Evolutionary conservation across 2,888 invertebrate genomes (phyloP), one percentile per base, ranked within the genome.

Genomic region (Mayetiola destructor): DNA sequence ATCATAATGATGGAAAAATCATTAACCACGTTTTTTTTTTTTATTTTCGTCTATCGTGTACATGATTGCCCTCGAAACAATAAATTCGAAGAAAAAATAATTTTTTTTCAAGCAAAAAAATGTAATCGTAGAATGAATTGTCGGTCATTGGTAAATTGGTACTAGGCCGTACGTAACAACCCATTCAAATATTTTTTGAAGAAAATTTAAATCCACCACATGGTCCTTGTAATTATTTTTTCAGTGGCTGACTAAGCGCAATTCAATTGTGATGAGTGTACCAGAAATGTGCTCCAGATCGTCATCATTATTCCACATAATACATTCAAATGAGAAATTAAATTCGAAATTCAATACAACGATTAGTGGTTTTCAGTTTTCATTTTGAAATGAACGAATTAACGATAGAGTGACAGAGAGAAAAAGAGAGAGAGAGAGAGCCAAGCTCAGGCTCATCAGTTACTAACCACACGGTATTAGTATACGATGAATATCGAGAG

Each of bases 331-430:
- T 48, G 48, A 27, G 48, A n/a, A n/a, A 39, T 6, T 6, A 39
- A 27, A 27, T 42, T 23, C 18, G n/a, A n/a, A 23, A 3, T 42
- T 42, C 27, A 48, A 27, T 48, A 27, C n/a, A 27, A 2, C 42
- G 27, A 27, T 48, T 48, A 48, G 48, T 48, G 48, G 48, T 48
- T 48, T 23, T n/a, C n/a, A n/a, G n/a, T n/a, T n/a, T 48, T 27
- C 48, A 48, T 5, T n/a, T 42, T 12, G 42, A 42, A 23, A 23
- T 32, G 10, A 9, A 32, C 32, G 32, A 32, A 32, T 6, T 32
- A 32, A 32, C 6, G 32, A 32, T 32, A 32, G 32, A 32, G 32
- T 10, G 10, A 32, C 8, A 32, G 10, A 32, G 32, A 32, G 10
- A 32, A 32, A 32, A 9, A 32, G 32, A 32, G 10, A 6, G 32